Evolutionary conservation across 2,113 vertebrate genomes (phyloP), one percentile per base, ranked within the genome.

Genomic region (Erythrocercus mccallii): DNA sequence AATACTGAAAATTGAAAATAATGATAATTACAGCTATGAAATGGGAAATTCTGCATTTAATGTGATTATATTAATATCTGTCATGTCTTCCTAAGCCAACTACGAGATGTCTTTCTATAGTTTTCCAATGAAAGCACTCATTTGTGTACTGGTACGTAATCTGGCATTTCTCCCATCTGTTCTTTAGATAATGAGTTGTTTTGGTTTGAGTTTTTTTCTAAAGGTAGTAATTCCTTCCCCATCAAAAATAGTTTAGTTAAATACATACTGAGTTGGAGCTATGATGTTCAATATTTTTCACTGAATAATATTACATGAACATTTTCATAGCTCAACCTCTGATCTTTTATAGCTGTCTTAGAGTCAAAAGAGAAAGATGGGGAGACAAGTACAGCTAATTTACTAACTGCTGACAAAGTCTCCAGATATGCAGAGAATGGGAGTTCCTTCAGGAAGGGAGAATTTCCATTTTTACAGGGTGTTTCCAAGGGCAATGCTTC

Each of bases 111-210:
- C n/a, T 84, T 82, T 35, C 87, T 51, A 27, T 73, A 90, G 87
- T 88, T 95, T 85, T 82, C 58, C 50, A 70, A 2, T 44, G 66
- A 80, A 95, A 94, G 38, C 62, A 31, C 21, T 88, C 37, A 28
- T 88, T 74, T 91, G 33, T 77, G 57, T 61, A 33, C 74, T 80
- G 66, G 50, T 76, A 74, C 4, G 0, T 76, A 72, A 38, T 68
- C 89, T 95, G 94, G 69, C 61, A 35, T 54, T 92, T 77, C 71
- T 94, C 81, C 91, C 68, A 83, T 76, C 72, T 80, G 24, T 78
- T 86, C 71, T 77, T 23, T 76, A 51, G 68, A 21, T 82, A 88
- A 66, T 3, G 2, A 57, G 27, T 62, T 88, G 37, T 9, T 53
- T 13, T 83, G n/a, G n/a, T n/a, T n/a, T n/a, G n/a, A n/a, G n/a